Evolutionary conservation across 2,797 vertebrate genomes (phyloP).

Genomic region (Urophycis tenuis): DNA sequence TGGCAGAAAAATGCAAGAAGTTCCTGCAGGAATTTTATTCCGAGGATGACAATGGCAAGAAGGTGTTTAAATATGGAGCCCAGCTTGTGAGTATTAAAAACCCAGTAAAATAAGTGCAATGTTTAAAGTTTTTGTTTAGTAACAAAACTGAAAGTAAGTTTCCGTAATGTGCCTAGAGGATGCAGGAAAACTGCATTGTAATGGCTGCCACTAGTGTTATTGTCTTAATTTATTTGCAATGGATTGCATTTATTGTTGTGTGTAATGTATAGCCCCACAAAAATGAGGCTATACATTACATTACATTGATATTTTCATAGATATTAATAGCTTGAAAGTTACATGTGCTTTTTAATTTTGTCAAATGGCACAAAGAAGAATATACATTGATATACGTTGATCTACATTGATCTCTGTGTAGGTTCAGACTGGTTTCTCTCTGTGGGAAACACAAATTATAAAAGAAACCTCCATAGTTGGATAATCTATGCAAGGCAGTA

Average conservation of each 20-base stretch:
- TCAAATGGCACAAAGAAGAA: neutral
- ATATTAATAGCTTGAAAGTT: neutral
- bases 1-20: slow-evolving; percentile 79
- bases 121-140: neutral
- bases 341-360: neutral
- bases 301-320: too few species aligned
- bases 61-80: slow-evolving; percentile 82
- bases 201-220: neutral
- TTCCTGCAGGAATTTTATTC: slow-evolving; percentile 86
- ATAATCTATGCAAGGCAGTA: neutral
- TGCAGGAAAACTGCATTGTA: neutral
- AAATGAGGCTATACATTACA: too few species aligned
- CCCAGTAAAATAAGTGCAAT: neutral
- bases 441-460: too few species aligned
- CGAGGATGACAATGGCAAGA: slow-evolving; percentile 79
- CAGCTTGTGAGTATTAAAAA: slow-evolving; percentile 76
- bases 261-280: too few species aligned
- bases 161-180: neutral
- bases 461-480: neutral
- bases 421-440: too few species aligned
- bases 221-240: too few species aligned
- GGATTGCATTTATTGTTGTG: too few species aligned
- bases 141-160: neutral
- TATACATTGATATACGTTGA: neutral
- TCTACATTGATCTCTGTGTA: too few species aligned